Evolutionary conservation across 1,140 invertebrate species (phyloP).

Genomic region (Listronotus bonariensis): DNA sequence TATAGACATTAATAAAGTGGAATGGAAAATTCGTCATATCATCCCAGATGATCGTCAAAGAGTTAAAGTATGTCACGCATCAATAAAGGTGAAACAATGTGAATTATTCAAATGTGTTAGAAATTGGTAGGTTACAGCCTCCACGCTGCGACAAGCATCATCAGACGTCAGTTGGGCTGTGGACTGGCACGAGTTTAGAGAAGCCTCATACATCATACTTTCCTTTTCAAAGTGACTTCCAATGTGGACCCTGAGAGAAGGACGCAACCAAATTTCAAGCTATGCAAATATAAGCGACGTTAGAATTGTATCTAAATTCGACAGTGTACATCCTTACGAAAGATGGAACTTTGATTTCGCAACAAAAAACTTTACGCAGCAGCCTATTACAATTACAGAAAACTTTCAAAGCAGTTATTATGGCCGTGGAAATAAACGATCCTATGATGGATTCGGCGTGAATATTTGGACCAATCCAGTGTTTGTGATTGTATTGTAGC

Average conservation of each 20-base stretch:
- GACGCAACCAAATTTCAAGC: background rate
- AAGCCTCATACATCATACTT: conserved; percentile 35
- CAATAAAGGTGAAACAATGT: conserved; percentile 5
- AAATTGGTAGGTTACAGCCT: conserved; percentile 32
- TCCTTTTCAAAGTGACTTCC: conserved; percentile 25
- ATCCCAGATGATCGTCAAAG: too few relatives aligned
- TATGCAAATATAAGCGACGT: background rate
- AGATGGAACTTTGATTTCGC: background rate
- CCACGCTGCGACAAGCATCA: conserved; percentile 23
- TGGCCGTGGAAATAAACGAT: background rate
- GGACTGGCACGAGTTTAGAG: conserved; percentile 32
- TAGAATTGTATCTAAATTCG: background rate
- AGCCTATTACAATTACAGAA: background rate
- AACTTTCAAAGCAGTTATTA: background rate
- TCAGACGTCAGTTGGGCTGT: conserved; percentile 37
- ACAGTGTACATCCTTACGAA: background rate
- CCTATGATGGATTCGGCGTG: background rate
- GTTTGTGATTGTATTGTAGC: background rate
- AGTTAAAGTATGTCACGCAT: conserved; percentile 12
- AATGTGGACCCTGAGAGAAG: background rate
- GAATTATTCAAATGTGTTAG: conserved; percentile 27
- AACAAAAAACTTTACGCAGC: background rate
- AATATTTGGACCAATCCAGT: background rate
- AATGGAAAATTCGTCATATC: too few relatives aligned
- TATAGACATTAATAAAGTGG: conserved; percentile 26